Conservation (phyloP, 2,888 invertebrate genomes). For the Ochropacha duplaris region DNA sequence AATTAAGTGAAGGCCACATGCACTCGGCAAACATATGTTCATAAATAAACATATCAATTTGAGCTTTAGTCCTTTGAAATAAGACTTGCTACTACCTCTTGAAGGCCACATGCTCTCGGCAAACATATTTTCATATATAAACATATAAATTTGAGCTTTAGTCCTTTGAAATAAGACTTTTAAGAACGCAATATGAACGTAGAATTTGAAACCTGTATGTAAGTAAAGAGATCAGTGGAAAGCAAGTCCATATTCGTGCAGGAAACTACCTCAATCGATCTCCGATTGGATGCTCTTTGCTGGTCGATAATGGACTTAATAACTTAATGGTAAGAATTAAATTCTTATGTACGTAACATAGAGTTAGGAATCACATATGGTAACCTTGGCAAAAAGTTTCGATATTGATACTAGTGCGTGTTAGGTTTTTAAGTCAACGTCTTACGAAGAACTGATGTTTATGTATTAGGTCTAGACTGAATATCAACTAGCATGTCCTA, state of each 20-base stretch:
- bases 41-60: slow-evolving; percentile 13
- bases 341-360: not conserved
- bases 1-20: slow-evolving; percentile 22
- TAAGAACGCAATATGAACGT: slow-evolving; percentile 17
- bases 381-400: not conserved
- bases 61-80: slow-evolving; percentile 7
- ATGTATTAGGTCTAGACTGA: slow-evolving; percentile 1
- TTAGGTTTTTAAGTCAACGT: not conserved
- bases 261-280: slow-evolving; percentile 52
- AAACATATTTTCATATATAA: slow-evolving; percentile 7
- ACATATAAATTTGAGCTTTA: slow-evolving; percentile 17
- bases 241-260: slow-evolving; percentile 34
- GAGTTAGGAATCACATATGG: not conserved
- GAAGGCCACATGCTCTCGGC: slow-evolving; percentile 23
- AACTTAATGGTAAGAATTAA: not conserved
- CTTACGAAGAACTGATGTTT: slow-evolving; percentile 1
- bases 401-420: not conserved
- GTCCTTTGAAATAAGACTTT: slow-evolving; percentile 8
- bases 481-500: not conserved
- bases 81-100: slow-evolving; percentile 10
- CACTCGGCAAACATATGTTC: slow-evolving; percentile 7
- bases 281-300: slow-evolving; percentile 12
- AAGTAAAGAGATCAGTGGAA: slow-evolving; percentile 48
- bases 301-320: slow-evolving; percentile 7
- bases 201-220: slow-evolving; percentile 31